Base-by-base conservation (phyloP, 2,113 vertebrate genomes). In the Aspiorhynchus laticeps region DNA sequence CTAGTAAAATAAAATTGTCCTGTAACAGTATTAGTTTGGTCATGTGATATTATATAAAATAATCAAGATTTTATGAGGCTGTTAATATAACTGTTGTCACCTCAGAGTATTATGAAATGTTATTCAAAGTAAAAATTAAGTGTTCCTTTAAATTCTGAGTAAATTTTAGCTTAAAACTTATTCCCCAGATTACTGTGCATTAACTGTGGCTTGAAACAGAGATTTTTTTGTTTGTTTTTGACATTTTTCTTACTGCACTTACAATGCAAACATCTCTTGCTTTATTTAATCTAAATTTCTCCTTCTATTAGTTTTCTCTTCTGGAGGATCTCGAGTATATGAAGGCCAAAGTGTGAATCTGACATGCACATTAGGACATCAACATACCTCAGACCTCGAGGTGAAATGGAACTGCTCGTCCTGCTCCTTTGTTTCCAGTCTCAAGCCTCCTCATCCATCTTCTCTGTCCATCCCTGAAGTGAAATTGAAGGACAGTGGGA, bases 331-430 rank as follows among this genome's bases (percentile, higher is more conserved):
- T 59, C 3, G 43, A 10, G 3, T 93, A 1, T 26, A 71, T 26
- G 77, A 87, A 7, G 94, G 94, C 61, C 87, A 91, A 36, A 67
- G 36, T 3, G 24, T 95, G 63, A 94, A 94, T 88, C 89, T 96
- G 85, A 92, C 88, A 1, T 95, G 95, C 80, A 83, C 82, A 59
- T 63, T 89, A 5, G 92, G 92, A 26, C 63, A 61, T 0, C 7
- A 31, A 0, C 69, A 91, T 78, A 8, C 63, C 56, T 0, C 86
- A 33, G 86, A 74, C 76, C n/a, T 93, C 9, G 5, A 3, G 1
- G 24, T 95, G 28, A 90, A 89, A 21, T 95, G 94, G 94, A 2
- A 36, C 6, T 74, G 33, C 56, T 75, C 51, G 12, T 91, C 21
- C 0, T 19, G 26, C 15, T 6, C 1, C 43, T 2, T 0, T 63